Percentiles rank a stretch among this genome's conserved stretches.
Evolutionary conservation across 2,797 vertebrate genomes (phyloP).

Genomic region (Sus cebifrons): DNA sequence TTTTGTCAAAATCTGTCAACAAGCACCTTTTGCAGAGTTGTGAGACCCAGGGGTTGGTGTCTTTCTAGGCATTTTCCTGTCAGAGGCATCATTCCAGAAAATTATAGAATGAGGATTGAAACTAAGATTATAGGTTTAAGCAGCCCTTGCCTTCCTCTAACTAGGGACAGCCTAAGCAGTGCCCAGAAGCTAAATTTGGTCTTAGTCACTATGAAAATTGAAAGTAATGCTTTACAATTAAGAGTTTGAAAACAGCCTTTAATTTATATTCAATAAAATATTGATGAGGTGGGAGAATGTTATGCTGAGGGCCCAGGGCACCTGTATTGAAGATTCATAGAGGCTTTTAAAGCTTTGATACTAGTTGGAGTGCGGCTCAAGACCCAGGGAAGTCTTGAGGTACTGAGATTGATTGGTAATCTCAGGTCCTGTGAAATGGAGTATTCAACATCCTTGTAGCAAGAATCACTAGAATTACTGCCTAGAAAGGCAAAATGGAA

Average conservation of each 20-base stretch:
- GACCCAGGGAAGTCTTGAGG: background rate
- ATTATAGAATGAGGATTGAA: slow-evolving; percentile 78
- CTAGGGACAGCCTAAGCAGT: slow-evolving; percentile 70
- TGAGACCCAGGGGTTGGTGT: slow-evolving; percentile 71
- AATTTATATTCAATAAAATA: slow-evolving; percentile 83
- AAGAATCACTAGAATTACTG: slow-evolving; percentile 4
- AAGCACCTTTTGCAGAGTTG: slow-evolving; percentile 60
- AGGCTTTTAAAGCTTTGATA: slow-evolving; percentile 74
- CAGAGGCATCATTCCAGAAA: slow-evolving; percentile 74
- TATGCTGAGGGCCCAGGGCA: slow-evolving; percentile 44
- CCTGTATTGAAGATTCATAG: slow-evolving; percentile 64
- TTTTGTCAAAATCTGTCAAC: slow-evolving; percentile 80
- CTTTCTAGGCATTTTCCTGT: slow-evolving; percentile 79
- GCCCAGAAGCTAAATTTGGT: slow-evolving; percentile 75
- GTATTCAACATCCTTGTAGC: slow-evolving; percentile 40
- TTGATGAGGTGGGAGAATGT: slow-evolving; percentile 63
- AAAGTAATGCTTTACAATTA: slow-evolving; percentile 84
- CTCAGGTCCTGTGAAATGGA: slow-evolving; percentile 24
- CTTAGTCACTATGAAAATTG: slow-evolving; percentile 80
- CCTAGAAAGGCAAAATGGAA: slow-evolving; percentile 45
- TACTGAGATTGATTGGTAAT: slow-evolving; percentile 46
- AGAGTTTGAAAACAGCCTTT: slow-evolving; percentile 80
- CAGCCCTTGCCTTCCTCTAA: slow-evolving; percentile 36
- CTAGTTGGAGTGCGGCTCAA: slow-evolving; percentile 68
- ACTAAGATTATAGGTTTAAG: slow-evolving; percentile 84